Evolutionary conservation across 1,140 invertebrate genomes (phyloP).

Genomic region (Bombus balteatus): DNA sequence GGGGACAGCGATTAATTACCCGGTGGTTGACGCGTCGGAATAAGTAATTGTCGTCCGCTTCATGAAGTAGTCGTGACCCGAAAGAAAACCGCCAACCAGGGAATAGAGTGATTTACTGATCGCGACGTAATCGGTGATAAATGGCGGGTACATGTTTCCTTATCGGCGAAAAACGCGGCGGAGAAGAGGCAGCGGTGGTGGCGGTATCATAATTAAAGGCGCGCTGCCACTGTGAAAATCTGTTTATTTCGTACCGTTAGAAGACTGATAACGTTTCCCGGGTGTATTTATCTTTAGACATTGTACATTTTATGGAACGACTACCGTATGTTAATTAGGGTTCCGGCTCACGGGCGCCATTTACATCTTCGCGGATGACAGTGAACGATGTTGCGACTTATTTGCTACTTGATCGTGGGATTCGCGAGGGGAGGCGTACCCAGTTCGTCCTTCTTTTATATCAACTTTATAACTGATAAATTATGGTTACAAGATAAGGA

Average conservation of each 20-base stretch:
- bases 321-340: constrained; percentile 50
- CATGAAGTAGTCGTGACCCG: not conserved
- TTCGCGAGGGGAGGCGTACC: not conserved
- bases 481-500: not conserved
- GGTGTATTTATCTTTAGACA: constrained; percentile 35
- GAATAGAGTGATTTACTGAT: constrained; percentile 64
- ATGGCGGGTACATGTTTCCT: constrained; percentile 51
- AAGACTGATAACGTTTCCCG: constrained; percentile 39
- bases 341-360: constrained; percentile 4
- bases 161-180: constrained; percentile 32
- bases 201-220: constrained; percentile 49
- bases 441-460: not conserved
- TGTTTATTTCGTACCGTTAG: constrained; percentile 60
- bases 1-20: constrained; percentile 60
- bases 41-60: constrained; percentile 61
- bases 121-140: constrained; percentile 58
- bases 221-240: constrained; percentile 46
- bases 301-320: constrained; percentile 10
- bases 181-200: not conserved
- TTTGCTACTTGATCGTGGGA: not conserved
- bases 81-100: constrained; percentile 44
- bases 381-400: not conserved
- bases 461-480: not conserved
- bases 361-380: constrained; percentile 3
- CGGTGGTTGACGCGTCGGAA: constrained; percentile 63